Evolutionary conservation across 1,140 invertebrate genomes (phyloP).

Genomic region (Oedothorax gibbosus): DNA sequence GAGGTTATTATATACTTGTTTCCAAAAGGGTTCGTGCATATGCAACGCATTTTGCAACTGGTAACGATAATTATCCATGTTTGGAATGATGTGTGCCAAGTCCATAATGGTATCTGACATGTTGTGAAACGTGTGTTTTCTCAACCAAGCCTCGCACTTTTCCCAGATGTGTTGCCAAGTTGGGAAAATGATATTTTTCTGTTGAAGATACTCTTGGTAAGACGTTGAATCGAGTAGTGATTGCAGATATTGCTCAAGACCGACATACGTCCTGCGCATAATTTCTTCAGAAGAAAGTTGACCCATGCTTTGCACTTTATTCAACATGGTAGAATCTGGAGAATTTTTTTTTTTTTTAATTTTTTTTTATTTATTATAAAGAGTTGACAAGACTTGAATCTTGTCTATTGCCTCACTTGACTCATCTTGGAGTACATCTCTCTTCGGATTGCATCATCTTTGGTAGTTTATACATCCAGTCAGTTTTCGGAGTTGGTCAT

Average conservation of each 20-base stretch:
- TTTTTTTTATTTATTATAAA: too few species aligned
- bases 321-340: too few species aligned
- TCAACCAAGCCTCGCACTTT: background rate
- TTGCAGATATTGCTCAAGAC: background rate
- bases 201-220: background rate
- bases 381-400: too few species aligned
- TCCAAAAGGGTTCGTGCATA: constrained; percentile 21
- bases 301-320: too few species aligned
- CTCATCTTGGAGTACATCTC: too few species aligned
- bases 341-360: too few species aligned
- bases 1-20: constrained; percentile 27
- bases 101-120: background rate
- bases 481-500: background rate
- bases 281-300: too few species aligned
- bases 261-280: background rate
- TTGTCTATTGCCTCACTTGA: too few species aligned
- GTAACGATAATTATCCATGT: background rate
- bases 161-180: background rate
- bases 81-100: background rate
- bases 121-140: background rate
- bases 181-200: background rate
- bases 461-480: too few species aligned
- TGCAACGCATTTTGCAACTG: background rate
- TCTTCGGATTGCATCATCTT: too few species aligned
- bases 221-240: background rate